Conservation (phyloP, 1,140 invertebrate species). For the Drosophila sturtevanti region DNA sequence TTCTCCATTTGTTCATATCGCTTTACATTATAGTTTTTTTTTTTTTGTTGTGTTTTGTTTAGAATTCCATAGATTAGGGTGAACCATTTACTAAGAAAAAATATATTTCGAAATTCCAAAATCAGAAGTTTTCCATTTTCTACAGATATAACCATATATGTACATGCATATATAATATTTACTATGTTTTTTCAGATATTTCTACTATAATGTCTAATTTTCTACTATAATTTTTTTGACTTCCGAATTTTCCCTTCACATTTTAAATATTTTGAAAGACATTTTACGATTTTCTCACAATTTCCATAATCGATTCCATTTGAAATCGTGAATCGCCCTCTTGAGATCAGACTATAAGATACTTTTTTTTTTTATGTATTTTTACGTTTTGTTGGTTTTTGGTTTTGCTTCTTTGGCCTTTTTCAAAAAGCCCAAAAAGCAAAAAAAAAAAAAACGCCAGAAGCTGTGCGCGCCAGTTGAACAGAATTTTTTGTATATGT, state of each 20-base stretch:
- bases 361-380: background rate
- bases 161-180: too few relatives aligned
- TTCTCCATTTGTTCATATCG: background rate
- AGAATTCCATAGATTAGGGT: slow-evolving; percentile 9
- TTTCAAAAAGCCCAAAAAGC: slow-evolving; percentile 9
- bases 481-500: slow-evolving; percentile 36
- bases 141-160: too few relatives aligned
- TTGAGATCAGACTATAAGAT: background rate
- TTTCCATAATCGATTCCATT: background rate
- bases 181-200: too few relatives aligned
- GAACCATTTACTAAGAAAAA: background rate
- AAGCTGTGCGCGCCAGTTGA: slow-evolving; percentile 26
- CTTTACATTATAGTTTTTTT: slow-evolving; percentile 17
- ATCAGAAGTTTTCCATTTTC: too few relatives aligned
- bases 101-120: background rate
- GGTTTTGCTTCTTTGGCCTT: slow-evolving; percentile 1
- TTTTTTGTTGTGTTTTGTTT: slow-evolving; percentile 39
- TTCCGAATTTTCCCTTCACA: background rate
- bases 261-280: background rate
- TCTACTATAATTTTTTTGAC: too few relatives aligned
- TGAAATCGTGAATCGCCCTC: background rate
- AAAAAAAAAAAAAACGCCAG: slow-evolving; percentile 19
- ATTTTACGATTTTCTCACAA: background rate
- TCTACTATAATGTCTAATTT: too few relatives aligned
- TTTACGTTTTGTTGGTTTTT: background rate